Evolutionary conservation across 2,113 vertebrate genomes (phyloP).

Genomic region (Eulemur rufifrons): DNA sequence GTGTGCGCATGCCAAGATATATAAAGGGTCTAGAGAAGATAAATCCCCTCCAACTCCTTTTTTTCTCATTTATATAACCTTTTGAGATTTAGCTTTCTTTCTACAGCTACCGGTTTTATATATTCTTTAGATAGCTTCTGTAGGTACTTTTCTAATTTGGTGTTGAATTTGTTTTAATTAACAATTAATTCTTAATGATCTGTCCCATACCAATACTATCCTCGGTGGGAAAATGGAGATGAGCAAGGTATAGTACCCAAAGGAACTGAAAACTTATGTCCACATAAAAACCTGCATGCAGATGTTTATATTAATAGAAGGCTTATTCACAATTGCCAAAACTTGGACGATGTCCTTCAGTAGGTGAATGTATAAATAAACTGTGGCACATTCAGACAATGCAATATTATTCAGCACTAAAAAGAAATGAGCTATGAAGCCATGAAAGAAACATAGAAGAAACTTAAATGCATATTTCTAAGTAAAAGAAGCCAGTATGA

Average conservation of each 20-base stretch:
- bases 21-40: neutral
- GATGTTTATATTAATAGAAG: neutral
- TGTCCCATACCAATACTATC: neutral
- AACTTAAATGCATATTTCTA: neutral
- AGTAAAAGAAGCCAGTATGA: neutral
- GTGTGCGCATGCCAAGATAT: neutral
- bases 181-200: neutral
- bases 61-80: neutral
- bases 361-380: neutral
- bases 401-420: neutral
- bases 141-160: neutral
- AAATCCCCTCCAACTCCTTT: neutral
- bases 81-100: neutral
- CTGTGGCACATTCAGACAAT: neutral
- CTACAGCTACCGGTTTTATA: neutral
- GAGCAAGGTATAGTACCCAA: neutral
- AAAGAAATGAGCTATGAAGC: neutral
- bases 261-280: neutral
- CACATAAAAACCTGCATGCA: neutral
- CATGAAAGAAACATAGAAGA: neutral
- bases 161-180: conserved; percentile 2
- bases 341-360: neutral
- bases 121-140: neutral
- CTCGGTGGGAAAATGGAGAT: neutral
- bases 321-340: neutral